Evolutionary conservation across 2,888 invertebrate species (phyloP).

Genomic region (Drosophila parthenogenetica): DNA sequence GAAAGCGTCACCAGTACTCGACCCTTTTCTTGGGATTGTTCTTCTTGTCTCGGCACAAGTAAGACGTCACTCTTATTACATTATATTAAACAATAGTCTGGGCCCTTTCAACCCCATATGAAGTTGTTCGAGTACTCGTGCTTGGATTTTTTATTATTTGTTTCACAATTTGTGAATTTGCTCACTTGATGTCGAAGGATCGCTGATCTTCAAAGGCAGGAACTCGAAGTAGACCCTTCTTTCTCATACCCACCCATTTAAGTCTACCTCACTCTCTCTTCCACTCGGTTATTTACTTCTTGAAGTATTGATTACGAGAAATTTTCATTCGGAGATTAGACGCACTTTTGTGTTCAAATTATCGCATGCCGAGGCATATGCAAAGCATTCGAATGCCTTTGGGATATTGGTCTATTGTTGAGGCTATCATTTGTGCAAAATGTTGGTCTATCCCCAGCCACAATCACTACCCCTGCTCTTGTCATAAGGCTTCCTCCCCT

Average conservation of each 20-base stretch:
- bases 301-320: constrained; percentile 68
- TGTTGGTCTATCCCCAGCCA: constrained; percentile 40
- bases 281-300: constrained; percentile 3
- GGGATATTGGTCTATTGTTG: constrained; percentile 75
- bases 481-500: too few relatives aligned
- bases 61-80: constrained; percentile 73
- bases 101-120: constrained; percentile 35
- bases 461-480: constrained; percentile 3
- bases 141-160: constrained; percentile 70
- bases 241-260: neutral
- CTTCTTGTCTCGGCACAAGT: constrained; percentile 55
- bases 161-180: constrained; percentile 70
- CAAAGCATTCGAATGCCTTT: constrained; percentile 48
- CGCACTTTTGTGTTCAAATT: constrained; percentile 75
- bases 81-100: constrained; percentile 53
- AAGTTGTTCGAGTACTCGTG: constrained; percentile 33
- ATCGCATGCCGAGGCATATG: constrained; percentile 61
- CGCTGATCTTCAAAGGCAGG: constrained; percentile 58
- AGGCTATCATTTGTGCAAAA: constrained; percentile 77
- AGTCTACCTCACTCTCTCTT: neutral
- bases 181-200: constrained; percentile 67
- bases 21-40: constrained; percentile 36
- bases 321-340: constrained; percentile 64
- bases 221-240: constrained; percentile 16
- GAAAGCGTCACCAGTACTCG: constrained; percentile 17